Percentiles rank a stretch among this genome's conserved stretches.
Conservation (phyloP, 2,888 invertebrate species). For the Drosophila longiperda region DNA sequence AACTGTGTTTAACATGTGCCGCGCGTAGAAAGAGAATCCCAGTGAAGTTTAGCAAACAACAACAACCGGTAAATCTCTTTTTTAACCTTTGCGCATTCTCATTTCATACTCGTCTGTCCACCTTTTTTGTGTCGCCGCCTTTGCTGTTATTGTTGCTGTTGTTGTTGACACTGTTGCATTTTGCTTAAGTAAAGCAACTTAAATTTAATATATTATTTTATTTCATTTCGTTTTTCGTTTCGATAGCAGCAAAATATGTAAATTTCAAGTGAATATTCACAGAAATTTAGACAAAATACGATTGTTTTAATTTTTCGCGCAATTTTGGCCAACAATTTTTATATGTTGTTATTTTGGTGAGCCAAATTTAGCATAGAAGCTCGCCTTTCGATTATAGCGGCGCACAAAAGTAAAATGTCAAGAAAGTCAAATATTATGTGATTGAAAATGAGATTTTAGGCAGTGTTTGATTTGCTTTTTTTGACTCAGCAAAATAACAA, state of each 20-base stretch:
- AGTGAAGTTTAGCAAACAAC: conserved; percentile 24
- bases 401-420: not conserved
- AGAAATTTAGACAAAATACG: not conserved
- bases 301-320: not conserved
- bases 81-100: conserved; percentile 29
- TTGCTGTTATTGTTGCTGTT: conserved; percentile 37
- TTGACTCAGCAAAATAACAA: conserved; percentile 2
- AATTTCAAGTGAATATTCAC: not conserved
- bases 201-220: not conserved
- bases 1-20: conserved; percentile 39
- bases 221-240: conserved; percentile 15
- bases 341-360: not conserved
- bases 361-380: not conserved
- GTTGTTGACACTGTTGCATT: conserved; percentile 60
- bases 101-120: conserved; percentile 35
- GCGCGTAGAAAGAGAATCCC: conserved; percentile 18
- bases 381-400: not conserved
- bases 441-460: not conserved
- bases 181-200: conserved; percentile 12
- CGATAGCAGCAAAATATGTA: conserved; percentile 1
- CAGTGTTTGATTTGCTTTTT: conserved; percentile 6
- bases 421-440: not conserved
- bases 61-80: conserved; percentile 69
- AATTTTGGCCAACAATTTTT: not conserved
- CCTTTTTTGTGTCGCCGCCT: conserved; percentile 35